These are phyloP conservation scores for Cygnus olor DNA, from an alignment of 2,797 vertebrate species.

Conservation along the genomic window DNA sequence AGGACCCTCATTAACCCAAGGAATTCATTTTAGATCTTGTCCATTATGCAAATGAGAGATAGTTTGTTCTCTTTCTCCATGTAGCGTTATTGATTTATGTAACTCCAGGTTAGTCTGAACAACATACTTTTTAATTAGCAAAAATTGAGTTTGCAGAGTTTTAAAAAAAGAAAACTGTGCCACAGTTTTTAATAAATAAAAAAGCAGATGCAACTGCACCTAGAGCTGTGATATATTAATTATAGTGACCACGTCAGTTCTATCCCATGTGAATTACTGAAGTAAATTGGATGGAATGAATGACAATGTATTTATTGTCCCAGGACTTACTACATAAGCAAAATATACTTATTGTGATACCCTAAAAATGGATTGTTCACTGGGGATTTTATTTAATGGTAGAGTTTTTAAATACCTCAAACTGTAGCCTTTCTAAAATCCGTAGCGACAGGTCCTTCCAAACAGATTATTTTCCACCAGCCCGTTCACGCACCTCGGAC, in stretches of 20 bases:
- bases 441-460: neutral
- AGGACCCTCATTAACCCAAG: slow-evolving; percentile 17
- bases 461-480: neutral
- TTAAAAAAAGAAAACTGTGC: neutral
- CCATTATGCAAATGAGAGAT: slow-evolving; percentile 18
- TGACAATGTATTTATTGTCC: neutral
- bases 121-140: slow-evolving; percentile 24
- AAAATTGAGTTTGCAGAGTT: neutral
- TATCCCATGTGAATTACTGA: neutral
- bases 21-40: slow-evolving; percentile 36
- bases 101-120: neutral
- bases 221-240: neutral
- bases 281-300: slow-evolving; percentile 8
- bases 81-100: slow-evolving; percentile 28
- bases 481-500: rapidly evolving
- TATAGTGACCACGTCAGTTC: neutral
- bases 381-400: neutral
- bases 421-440: neutral
- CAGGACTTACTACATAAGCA: neutral
- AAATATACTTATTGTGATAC: neutral
- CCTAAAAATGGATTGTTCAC: neutral
- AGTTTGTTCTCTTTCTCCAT: slow-evolving; percentile 17
- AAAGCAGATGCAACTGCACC: neutral
- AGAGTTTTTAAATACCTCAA: neutral
- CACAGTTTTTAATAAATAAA: neutral